phyloP scores from a whole-genome alignment of 2,888 invertebrate species.

The Drosophila picticornis region DNA sequence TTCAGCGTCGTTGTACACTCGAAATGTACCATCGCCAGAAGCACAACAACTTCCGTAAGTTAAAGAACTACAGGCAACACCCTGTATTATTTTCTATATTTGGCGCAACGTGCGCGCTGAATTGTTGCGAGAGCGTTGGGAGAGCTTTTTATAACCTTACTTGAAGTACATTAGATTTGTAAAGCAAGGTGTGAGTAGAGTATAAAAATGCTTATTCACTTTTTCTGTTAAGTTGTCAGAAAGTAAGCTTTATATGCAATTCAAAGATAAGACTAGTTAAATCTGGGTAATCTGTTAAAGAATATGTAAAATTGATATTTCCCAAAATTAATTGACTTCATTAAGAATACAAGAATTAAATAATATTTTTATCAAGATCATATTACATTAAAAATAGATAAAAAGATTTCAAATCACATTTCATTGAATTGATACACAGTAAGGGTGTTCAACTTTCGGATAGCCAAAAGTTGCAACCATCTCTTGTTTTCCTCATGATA shows the following conservation, averaged over 20 bases:
- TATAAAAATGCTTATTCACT: background rate
- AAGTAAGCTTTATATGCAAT: background rate
- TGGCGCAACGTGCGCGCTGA: constrained; percentile 70
- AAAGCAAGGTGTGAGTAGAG: background rate
- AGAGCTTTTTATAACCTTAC: constrained; percentile 40
- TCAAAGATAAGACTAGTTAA: background rate
- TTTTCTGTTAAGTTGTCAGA: background rate
- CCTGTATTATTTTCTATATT: constrained; percentile 70
- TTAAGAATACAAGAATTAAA: background rate
- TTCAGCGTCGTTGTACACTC: constrained; percentile 94
- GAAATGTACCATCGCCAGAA: constrained; percentile 95
- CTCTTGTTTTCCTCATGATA: constrained; percentile 27
- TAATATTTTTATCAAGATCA: background rate
- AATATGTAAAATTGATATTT: background rate
- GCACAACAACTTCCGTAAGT: constrained; percentile 93
- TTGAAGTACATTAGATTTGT: background rate
- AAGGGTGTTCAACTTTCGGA: constrained; percentile 13
- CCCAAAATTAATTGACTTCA: background rate
- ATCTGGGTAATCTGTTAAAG: background rate
- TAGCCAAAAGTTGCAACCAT: background rate
- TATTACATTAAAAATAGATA: background rate
- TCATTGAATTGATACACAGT: accelerated
- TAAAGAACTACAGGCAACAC: constrained; percentile 26
- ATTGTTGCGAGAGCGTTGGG: constrained; percentile 33
- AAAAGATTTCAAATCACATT: background rate